Conservation (phyloP, 2,113 vertebrate genomes). For the Myrmecobius fasciatus region DNA sequence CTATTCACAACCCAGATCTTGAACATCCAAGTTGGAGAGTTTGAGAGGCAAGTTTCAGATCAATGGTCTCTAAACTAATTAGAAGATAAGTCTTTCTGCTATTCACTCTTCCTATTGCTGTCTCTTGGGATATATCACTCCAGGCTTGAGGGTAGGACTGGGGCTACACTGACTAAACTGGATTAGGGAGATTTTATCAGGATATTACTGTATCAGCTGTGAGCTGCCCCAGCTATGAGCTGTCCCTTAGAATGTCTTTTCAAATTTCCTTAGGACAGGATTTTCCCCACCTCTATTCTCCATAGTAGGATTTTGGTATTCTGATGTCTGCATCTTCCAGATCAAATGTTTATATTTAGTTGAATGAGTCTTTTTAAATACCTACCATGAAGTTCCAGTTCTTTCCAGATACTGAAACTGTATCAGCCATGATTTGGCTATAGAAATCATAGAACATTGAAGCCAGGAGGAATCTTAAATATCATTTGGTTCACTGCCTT, state of each 20-base stretch:
- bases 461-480: neutral
- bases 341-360: neutral
- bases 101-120: neutral
- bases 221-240: neutral
- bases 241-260: neutral
- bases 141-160: neutral
- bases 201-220: neutral
- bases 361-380: neutral
- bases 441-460: neutral
- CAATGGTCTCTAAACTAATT: neutral
- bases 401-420: neutral
- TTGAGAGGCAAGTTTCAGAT: neutral
- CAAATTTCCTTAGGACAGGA: neutral
- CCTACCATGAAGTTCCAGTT: accelerated
- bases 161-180: neutral
- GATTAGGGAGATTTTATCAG: neutral
- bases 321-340: neutral
- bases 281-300: neutral
- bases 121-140: neutral
- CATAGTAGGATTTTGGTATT: neutral
- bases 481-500: neutral
- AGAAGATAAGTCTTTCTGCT: neutral
- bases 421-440: neutral
- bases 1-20: neutral
- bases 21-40: neutral